These are phyloP conservation scores for Mungos mungo DNA, from an alignment of 2,113 vertebrate genomes.

Conservation along the genomic window DNA sequence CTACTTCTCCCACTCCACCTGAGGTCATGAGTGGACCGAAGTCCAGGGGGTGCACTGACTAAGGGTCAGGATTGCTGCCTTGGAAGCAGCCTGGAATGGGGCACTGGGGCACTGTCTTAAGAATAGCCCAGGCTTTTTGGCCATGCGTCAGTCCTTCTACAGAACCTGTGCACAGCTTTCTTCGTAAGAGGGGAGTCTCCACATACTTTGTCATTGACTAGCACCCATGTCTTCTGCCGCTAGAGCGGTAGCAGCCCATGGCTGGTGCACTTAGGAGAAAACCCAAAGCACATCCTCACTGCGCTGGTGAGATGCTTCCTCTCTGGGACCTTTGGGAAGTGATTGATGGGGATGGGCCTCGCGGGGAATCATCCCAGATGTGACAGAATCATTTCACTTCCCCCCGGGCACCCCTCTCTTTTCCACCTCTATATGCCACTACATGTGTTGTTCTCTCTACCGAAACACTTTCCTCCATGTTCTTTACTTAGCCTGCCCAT, in stretches of 20 bases:
- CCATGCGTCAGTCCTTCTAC: not conserved
- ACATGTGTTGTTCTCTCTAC: not conserved
- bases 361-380: rapidly evolving
- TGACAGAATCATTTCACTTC: not conserved
- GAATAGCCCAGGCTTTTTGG: not conserved
- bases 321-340: not conserved
- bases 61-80: not conserved
- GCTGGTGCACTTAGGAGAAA: not conserved
- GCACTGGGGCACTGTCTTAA: not conserved
- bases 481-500: not conserved
- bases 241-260: not conserved
- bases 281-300: not conserved
- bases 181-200: not conserved
- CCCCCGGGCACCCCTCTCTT: not conserved
- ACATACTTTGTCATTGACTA: not conserved
- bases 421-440: not conserved
- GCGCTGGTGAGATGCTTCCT: not conserved
- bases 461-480: not conserved
- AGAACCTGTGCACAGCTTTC: not conserved
- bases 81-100: not conserved
- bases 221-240: too few species aligned
- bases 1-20: too few species aligned
- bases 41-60: not conserved
- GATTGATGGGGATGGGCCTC: not conserved
- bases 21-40: not conserved